Conservation (phyloP, 1,140 invertebrate genomes). For the Agraylea sexmaculata region DNA sequence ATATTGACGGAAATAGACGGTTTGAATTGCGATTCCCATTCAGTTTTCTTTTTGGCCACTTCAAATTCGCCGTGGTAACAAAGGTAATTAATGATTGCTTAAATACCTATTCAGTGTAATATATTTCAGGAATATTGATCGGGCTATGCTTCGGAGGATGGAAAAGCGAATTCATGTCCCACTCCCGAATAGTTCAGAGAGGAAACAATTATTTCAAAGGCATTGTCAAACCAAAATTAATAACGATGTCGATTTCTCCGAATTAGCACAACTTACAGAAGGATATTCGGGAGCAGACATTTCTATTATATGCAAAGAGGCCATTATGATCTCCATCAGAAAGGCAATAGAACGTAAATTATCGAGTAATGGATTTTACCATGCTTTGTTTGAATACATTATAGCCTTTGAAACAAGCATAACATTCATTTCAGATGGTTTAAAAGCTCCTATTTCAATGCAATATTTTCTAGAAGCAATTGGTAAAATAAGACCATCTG, state of each 20-base stretch:
- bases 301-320: constrained; percentile 80
- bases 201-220: constrained; percentile 43
- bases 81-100: background rate
- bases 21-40: constrained; percentile 39
- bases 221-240: constrained; percentile 28
- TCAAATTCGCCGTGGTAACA: constrained; percentile 85
- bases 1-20: constrained; percentile 89
- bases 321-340: constrained; percentile 47
- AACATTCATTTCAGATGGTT: background rate
- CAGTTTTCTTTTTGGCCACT: constrained; percentile 75
- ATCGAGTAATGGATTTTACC: constrained; percentile 1
- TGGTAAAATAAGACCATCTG: constrained; percentile 15
- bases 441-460: constrained; percentile 5
- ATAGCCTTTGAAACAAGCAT: background rate
- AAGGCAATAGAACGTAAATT: constrained; percentile 23
- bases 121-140: constrained; percentile 66
- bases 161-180: constrained; percentile 80
- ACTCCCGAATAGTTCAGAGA: constrained; percentile 57
- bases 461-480: constrained; percentile 14
- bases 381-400: background rate
- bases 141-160: constrained; percentile 73
- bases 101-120: background rate
- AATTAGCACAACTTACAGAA: constrained; percentile 51
- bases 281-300: constrained; percentile 83
- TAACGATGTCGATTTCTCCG: constrained; percentile 33